Base-by-base conservation (phyloP, 2,888 invertebrate genomes). In the Cataglyphis cursor region DNA sequence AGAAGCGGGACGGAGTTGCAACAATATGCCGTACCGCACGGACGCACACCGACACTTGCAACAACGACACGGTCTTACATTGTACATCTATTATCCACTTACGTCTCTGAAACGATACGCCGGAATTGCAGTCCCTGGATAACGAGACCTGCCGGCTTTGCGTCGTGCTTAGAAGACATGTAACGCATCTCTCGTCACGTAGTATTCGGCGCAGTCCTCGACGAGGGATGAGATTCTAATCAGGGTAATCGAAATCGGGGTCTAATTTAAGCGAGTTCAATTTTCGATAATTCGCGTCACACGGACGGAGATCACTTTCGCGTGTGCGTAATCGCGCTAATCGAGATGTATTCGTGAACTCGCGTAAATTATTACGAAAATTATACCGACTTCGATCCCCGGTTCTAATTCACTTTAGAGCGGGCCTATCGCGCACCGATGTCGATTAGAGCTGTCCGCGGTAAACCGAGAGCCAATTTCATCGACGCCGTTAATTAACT, bases 1-100 rank as follows among this genome's bases (percentile, higher is more conserved):
- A 87, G 89, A 90, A 90, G 80, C 89, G 61, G 85, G 84, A 41
- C 87, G 59, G 51, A 76, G 68, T 80, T 83, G 83, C 81, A 90
- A 87, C 85, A 82, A 87, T 85, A 80, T 41, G 54, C 59, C 41
- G 73, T 78, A 80, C 78, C 76, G 84, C 66, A 72, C 74, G 82
- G 80, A 88, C 88, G 75, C 70, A 90, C 70, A 90, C 85, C 89
- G 51, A 51, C 89, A 90, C 89, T 89, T 88, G 82, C 86, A 87
- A 89, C 90, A 87, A 90, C 87, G 90, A 85, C 87, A 84, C 84
- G 87, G 87, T 90, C 91, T 90, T 89, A 90, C 88, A 90, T 88
- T 85, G 90, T 85, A 82, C 89, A 89, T 88, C 91, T 85, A 93
- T 92, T 93, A 93, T 93, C 90, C 92, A 92, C 92, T 92, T 92